Base-by-base conservation (phyloP, 2,888 invertebrate species). In the Encarsia formosa region DNA sequence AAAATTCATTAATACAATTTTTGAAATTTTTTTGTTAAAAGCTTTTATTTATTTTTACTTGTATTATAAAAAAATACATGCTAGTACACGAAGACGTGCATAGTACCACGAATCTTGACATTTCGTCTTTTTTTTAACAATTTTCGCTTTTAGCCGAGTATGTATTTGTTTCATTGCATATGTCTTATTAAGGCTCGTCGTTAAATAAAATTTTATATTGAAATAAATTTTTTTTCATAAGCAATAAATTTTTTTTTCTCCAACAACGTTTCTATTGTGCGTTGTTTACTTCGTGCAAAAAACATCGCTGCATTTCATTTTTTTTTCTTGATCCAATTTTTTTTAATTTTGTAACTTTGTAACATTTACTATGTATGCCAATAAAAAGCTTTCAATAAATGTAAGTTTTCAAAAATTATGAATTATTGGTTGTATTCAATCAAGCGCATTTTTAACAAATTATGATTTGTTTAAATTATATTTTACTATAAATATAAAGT, bases 51-150 rank as follows among this genome's bases (percentile, higher is more conserved):
- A 66, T 68, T 68, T 61, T 54, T 65, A 66, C 65, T 63, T 61
- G 66, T 64, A 67, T 65, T 63, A 70, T 71, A 70, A 70, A 71
- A 71, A 71, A 71, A 71, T 71, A 71, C 70, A 70, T 69, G 67
- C 68, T 60, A 62, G 62, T 70, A 65, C 65, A 65, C 59, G 54
- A 53, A 65, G 63, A 60, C 60, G 59, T 59, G 54, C 62, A 62
- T 65, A 59, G 62, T 62, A 58, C 56, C 58, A 51, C 60, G 57
- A 52, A 59, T 49, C 54, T 54, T 55, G 50, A 54, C 51, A 44
- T 51, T 35, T 50, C 53, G 24, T 51, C 47, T 24, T 51, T 23
- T 31, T 41, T 37, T 51, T 34, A 42, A 37, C 34, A 34, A 37
- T 50, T 44, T 50, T 41, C 31, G 16, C 13, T 49, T 35, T 49